A percentile compares a stretch with the other conserved stretches of the same genome.
phyloP scores from a whole-genome alignment of 2,797 vertebrate genomes.

The Paramormyrops hopkinsi region DNA sequence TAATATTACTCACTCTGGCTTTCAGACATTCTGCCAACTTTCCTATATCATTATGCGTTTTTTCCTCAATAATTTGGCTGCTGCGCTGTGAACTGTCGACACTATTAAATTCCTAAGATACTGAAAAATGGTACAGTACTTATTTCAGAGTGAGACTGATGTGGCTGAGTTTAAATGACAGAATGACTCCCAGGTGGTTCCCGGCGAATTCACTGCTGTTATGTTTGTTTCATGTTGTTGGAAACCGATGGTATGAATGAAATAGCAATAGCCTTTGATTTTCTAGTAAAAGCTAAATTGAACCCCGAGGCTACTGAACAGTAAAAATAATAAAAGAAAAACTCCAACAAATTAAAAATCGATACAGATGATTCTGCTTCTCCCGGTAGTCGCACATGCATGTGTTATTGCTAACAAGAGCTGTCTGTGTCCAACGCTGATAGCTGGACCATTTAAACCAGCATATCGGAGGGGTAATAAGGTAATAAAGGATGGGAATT shows the following conservation, averaged over 20 bases:
- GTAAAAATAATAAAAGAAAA: slow-evolving; percentile 10
- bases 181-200: background rate
- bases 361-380: background rate
- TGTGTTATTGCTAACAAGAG: background rate
- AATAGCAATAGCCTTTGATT: slow-evolving; percentile 11
- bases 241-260: background rate
- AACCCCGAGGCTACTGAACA: slow-evolving; percentile 14
- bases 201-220: background rate
- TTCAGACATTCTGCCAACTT: background rate
- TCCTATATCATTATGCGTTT: background rate
- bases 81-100: background rate
- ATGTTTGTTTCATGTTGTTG: background rate
- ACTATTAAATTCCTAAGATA: background rate
- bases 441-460: background rate
- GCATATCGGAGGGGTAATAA: background rate
- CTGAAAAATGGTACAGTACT: background rate
- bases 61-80: background rate
- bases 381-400: background rate
- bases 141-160: background rate
- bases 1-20: background rate
- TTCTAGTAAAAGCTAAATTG: slow-evolving; percentile 10
- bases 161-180: background rate
- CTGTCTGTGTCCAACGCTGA: background rate
- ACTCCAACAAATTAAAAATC: slow-evolving; percentile 11
- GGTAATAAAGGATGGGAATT: background rate